phyloP scores from a whole-genome alignment of 1,140 invertebrate species.

The Brachystomella parvula region DNA sequence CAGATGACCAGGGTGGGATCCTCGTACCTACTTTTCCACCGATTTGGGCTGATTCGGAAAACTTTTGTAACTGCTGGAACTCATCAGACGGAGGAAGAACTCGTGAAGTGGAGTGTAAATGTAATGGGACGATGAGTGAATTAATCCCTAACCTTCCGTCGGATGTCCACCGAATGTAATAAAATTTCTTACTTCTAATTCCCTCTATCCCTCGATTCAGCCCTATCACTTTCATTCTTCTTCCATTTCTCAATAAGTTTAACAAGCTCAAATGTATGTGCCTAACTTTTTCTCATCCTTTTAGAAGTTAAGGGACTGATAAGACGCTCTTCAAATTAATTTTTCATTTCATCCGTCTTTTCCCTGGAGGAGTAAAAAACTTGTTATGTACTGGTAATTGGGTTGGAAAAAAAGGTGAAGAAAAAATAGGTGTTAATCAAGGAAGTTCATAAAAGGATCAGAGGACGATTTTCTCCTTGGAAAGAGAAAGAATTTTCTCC shows the following conservation, averaged over 20 bases:
- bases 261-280: no score
- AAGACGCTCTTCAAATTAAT: neutral
- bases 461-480: neutral
- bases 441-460: no score
- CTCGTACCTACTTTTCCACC: neutral
- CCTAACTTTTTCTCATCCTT: no score
- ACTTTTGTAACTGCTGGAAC: neutral
- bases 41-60: neutral
- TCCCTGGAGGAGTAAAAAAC: neutral
- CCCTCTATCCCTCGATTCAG: no score
- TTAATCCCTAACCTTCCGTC: neutral
- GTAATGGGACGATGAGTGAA: neutral
- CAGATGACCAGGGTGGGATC: neutral
- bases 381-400: no score
- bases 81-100: neutral
- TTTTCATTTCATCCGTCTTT: neutral
- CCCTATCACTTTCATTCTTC: no score
- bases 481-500: constrained; percentile 2
- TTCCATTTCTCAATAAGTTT: neutral
- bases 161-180: constrained; percentile 6
- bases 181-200: neutral
- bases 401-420: neutral
- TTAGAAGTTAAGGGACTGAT: no score
- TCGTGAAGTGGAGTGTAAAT: constrained; percentile 1
- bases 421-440: no score